These are phyloP conservation scores for Prosapia bicincta DNA, from an alignment of 2,888 invertebrate genomes.

Conservation along the genomic window DNA sequence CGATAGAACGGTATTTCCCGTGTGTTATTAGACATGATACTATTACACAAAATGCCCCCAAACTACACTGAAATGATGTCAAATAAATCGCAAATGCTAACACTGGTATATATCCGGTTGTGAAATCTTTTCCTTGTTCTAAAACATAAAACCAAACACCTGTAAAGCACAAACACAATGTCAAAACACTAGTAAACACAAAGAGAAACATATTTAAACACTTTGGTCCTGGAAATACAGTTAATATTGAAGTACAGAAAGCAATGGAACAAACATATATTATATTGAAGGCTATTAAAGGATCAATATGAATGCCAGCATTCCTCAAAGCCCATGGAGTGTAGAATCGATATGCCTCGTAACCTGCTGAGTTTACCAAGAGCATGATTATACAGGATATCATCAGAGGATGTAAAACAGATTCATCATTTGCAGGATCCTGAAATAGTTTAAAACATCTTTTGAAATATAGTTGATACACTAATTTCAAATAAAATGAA, in stretches of 20 bases:
- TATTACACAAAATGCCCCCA: neutral
- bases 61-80: neutral
- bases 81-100: neutral
- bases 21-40: neutral
- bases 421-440: neutral
- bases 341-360: conserved; percentile 7
- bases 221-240: conserved; percentile 2
- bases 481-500: too few species aligned
- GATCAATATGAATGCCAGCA: neutral
- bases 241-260: neutral
- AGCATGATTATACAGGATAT: neutral
- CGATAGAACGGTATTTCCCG: neutral
- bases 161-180: neutral
- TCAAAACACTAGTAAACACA: neutral
- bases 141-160: conserved; percentile 4
- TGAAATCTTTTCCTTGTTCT: neutral
- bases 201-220: neutral
- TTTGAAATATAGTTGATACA: too few species aligned
- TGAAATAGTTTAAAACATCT: neutral
- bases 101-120: neutral
- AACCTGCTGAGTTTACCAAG: conserved; percentile 1
- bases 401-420: neutral
- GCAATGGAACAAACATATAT: conserved; percentile 3
- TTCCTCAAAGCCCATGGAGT: conserved; percentile 3
- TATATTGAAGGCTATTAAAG: neutral